Conservation (phyloP, 2,113 vertebrate species). For the Calyptomena viridis region DNA sequence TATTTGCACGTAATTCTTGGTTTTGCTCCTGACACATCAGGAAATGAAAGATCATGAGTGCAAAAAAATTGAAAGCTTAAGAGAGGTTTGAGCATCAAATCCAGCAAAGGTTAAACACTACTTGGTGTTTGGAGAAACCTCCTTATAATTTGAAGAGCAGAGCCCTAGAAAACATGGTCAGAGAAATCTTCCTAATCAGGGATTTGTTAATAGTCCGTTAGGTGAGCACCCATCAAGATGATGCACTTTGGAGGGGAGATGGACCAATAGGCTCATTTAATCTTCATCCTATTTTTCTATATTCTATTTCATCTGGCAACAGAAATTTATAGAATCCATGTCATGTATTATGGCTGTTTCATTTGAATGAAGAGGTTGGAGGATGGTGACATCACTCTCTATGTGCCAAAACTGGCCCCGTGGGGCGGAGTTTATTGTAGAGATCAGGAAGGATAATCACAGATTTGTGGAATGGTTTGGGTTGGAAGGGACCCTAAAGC, state of each 20-base stretch:
- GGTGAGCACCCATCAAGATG: not conserved
- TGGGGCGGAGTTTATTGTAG: fast-evolving
- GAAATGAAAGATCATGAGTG: not conserved
- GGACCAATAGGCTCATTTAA: not conserved
- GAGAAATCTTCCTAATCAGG: not conserved
- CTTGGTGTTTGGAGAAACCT: not conserved
- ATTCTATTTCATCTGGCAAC: not conserved
- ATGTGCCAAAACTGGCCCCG: not conserved
- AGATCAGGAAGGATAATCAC: not conserved
- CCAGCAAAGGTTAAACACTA: not conserved
- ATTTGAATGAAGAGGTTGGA: not conserved
- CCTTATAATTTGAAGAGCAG: not conserved
- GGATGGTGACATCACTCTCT: not conserved
- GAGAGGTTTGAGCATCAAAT: not conserved
- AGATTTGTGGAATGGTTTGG: not conserved
- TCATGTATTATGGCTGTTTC: not conserved
- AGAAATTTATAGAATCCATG: not conserved
- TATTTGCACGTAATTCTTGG: not conserved
- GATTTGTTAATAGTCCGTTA: not conserved
- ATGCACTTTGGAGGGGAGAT: not conserved
- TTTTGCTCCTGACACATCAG: not conserved
- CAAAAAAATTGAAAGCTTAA: not conserved
- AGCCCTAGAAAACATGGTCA: not conserved
- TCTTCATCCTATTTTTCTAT: not conserved
- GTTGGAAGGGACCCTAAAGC: not conserved